A percentile compares a stretch with the other conserved stretches of the same genome.
These are phyloP conservation scores for Rhamphomyia laevipes DNA, from an alignment of 2,888 invertebrate genomes.

Conservation along the genomic window DNA sequence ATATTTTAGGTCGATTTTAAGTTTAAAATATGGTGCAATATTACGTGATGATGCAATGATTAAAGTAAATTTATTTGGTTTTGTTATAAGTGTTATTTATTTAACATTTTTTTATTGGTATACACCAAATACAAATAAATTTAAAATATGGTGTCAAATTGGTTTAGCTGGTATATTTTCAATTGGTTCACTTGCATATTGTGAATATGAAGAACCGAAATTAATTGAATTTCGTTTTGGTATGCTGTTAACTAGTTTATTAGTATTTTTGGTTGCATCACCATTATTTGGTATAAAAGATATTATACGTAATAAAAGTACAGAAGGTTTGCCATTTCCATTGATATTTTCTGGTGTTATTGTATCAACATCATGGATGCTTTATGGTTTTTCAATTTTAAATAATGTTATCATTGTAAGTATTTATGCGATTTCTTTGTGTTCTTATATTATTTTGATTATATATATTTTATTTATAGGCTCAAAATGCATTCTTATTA, in stretches of 20 bases:
- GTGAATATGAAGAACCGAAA: slow-evolving; percentile 49
- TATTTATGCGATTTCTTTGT: slow-evolving; percentile 1
- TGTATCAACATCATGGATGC: slow-evolving; percentile 41
- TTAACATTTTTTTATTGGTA: slow-evolving; percentile 54
- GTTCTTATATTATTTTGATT: not conserved
- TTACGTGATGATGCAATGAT: slow-evolving; percentile 66
- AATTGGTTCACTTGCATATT: slow-evolving; percentile 49
- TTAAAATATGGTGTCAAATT: slow-evolving; percentile 44
- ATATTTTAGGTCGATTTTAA: slow-evolving; percentile 51
- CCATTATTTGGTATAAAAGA: slow-evolving; percentile 59
- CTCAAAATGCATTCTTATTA: slow-evolving; percentile 59
- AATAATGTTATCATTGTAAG: slow-evolving; percentile 30
- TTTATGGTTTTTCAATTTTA: slow-evolving; percentile 31
- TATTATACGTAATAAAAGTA: slow-evolving; percentile 69
- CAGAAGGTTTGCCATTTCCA: slow-evolving; percentile 78
- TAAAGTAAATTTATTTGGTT: slow-evolving; percentile 63
- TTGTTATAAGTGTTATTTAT: slow-evolving; percentile 56
- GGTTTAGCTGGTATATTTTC: slow-evolving; percentile 46
- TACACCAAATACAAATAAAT: slow-evolving; percentile 42
- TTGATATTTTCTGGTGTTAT: slow-evolving; percentile 71
- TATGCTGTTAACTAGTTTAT: slow-evolving; percentile 47
- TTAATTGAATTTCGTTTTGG: slow-evolving; percentile 59
- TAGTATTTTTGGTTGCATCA: slow-evolving; percentile 53
- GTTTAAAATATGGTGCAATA: slow-evolving; percentile 63
- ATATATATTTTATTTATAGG: slow-evolving; percentile 39